Conservation (phyloP, 2,888 invertebrate species). For the Xestia c-nigrum region DNA sequence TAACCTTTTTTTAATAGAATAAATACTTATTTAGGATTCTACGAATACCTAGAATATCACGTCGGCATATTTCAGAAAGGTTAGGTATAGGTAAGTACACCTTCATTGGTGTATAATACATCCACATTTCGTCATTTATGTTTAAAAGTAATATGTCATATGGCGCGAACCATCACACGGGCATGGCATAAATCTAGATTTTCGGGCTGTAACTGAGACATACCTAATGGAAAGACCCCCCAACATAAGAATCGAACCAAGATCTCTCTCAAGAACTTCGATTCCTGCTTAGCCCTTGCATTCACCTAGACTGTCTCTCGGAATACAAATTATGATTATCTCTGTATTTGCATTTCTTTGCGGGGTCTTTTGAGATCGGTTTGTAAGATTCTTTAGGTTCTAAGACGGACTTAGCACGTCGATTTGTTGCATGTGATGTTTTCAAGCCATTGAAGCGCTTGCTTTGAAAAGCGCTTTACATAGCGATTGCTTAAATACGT, state of each 20-base stretch:
- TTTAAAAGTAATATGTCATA: not conserved
- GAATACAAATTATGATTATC: not conserved
- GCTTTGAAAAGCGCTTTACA: conserved; percentile 42
- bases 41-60: not conserved
- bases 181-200: not conserved
- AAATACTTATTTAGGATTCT: conserved; percentile 5
- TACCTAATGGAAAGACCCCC: not conserved
- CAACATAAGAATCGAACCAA: not conserved
- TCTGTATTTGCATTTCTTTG: conserved; percentile 1
- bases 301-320: not conserved
- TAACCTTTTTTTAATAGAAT: not conserved
- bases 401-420: not conserved
- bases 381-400: conserved; percentile 6
- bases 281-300: not conserved
- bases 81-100: not conserved
- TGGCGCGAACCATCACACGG: not conserved
- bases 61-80: not conserved
- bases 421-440: conserved; percentile 3
- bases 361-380: not conserved
- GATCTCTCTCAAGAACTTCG: too few relatives aligned
- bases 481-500: conserved; percentile 30
- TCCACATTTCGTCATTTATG: not conserved
- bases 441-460: conserved; percentile 20
- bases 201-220: not conserved
- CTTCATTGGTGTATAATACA: not conserved